Conservation (phyloP, 2,113 vertebrate genomes). For the Diglossa brunneiventris region DNA sequence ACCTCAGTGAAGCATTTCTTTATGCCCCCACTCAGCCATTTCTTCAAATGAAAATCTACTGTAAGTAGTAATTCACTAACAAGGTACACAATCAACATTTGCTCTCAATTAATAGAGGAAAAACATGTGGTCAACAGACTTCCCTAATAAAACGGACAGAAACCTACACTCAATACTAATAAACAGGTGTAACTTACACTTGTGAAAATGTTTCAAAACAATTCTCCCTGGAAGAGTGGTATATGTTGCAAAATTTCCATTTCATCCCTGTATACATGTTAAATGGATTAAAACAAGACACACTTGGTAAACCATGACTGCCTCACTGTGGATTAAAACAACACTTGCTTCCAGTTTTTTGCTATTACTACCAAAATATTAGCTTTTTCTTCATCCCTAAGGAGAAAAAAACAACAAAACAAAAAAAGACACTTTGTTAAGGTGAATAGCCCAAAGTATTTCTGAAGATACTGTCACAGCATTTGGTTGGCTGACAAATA, state of each 20-base stretch:
- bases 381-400: neutral
- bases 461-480: neutral
- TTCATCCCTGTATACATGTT: neutral
- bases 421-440: neutral
- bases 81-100: neutral
- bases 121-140: neutral
- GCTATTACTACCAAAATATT: neutral
- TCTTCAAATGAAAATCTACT: neutral
- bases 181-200: neutral
- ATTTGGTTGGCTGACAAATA: neutral
- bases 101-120: neutral
- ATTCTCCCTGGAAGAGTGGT: neutral
- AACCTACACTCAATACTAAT: neutral
- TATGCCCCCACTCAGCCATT: neutral
- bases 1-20: neutral
- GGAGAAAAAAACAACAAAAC: neutral
- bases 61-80: neutral
- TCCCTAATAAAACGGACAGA: neutral
- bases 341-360: neutral
- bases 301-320: neutral
- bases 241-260: neutral
- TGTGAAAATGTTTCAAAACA: neutral
- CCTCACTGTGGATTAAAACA: slow-evolving; percentile 54
- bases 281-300: neutral
- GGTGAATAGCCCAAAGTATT: neutral